Percentiles rank a stretch among this genome's conserved stretches.
phyloP scores from a whole-genome alignment of 2,888 invertebrate species.

The Hirtodrosophila trivittata region DNA sequence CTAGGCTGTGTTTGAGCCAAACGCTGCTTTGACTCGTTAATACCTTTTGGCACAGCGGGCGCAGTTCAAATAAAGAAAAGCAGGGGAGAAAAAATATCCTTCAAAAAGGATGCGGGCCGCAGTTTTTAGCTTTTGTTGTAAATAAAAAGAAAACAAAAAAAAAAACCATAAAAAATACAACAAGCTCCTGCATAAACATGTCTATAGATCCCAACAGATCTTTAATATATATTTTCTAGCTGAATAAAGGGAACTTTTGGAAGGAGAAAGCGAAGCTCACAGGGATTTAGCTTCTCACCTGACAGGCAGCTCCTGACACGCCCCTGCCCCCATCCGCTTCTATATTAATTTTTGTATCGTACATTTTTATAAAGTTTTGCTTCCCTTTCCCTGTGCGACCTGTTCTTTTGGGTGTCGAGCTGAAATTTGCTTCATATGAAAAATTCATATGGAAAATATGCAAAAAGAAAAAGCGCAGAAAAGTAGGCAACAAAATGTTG shows the following conservation, averaged over 20 bases:
- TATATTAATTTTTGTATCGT: conserved; percentile 61
- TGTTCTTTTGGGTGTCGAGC: conserved; percentile 2
- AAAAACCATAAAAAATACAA: conserved; percentile 3
- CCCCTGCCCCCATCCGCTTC: conserved; percentile 4
- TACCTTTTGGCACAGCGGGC: conserved; percentile 48
- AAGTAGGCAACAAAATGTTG: conserved; percentile 59
- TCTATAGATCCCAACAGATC: too few species aligned
- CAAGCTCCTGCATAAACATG: conserved; percentile 1
- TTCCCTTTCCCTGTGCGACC: not conserved
- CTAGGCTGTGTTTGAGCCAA: conserved; percentile 47
- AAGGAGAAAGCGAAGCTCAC: not conserved
- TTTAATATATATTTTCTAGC: not conserved
- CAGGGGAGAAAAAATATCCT: not conserved
- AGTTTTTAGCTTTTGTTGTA: too few species aligned
- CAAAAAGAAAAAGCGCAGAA: conserved; percentile 40
- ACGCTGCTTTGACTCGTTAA: conserved; percentile 70
- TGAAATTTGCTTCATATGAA: conserved; percentile 28
- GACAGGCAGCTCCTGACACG: conserved; percentile 8
- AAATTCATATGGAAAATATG: conserved; percentile 50
- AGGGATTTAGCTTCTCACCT: not conserved
- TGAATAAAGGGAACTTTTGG: not conserved
- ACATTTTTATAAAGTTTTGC: conserved; percentile 35
- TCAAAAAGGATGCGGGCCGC: too few species aligned
- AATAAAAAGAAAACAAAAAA: conserved; percentile 1
- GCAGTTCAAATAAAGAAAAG: not conserved